These are phyloP conservation scores for Holocentrus rufus DNA, from an alignment of 2,797 vertebrate species.

Conservation along the genomic window DNA sequence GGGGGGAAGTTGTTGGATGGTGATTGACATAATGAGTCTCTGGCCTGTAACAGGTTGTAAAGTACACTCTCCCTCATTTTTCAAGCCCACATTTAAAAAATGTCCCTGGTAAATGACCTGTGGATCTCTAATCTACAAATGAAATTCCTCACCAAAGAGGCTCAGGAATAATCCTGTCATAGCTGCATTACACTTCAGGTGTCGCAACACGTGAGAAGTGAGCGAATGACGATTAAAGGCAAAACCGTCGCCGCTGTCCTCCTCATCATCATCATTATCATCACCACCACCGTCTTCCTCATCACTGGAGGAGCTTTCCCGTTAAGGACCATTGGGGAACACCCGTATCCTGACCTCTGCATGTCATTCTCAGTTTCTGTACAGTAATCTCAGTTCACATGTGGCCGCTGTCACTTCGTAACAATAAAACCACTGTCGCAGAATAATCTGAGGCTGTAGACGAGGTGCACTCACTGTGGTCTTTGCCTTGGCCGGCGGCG, in stretches of 20 bases:
- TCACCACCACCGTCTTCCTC: background rate
- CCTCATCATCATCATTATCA: background rate
- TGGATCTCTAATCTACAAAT: slow-evolving; percentile 6
- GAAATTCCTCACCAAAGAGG: background rate
- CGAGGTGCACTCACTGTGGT: slow-evolving; percentile 90
- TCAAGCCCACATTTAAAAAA: background rate
- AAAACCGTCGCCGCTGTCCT: background rate
- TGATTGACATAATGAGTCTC: no score
- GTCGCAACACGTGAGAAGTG: background rate
- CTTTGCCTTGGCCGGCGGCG: slow-evolving; percentile 90
- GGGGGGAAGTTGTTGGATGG: no score
- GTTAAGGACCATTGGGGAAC: background rate
- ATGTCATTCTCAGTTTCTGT: slow-evolving; percentile 12
- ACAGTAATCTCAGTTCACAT: slow-evolving; percentile 10
- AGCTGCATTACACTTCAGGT: background rate
- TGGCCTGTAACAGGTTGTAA: no score
- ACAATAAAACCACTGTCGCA: no score
- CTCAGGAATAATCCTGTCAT: background rate
- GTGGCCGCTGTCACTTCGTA: slow-evolving; percentile 14
- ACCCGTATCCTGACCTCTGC: background rate
- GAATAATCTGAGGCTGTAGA: background rate
- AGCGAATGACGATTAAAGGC: background rate
- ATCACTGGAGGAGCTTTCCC: no score
- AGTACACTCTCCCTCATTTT: background rate
- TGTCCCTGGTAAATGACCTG: no score